phyloP scores from a whole-genome alignment of 2,797 vertebrate genomes.

The Gila robusta region DNA sequence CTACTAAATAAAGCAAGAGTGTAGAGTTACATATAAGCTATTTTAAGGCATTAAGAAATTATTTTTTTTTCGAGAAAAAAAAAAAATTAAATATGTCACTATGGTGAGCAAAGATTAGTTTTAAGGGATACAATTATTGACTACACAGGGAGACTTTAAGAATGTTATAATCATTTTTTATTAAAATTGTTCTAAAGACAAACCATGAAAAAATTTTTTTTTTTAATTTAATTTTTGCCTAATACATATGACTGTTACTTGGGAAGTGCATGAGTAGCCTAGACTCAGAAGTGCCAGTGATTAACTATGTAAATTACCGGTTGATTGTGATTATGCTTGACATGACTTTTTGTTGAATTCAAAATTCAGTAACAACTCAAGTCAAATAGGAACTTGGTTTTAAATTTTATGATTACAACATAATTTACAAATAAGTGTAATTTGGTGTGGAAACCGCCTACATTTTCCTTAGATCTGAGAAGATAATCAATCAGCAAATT shows the following conservation, averaged over 20 bases:
- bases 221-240: too few species aligned
- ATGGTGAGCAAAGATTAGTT: too few species aligned
- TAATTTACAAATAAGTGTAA: not conserved
- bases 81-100: too few species aligned
- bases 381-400: not conserved
- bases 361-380: not conserved
- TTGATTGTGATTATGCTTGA: too few species aligned
- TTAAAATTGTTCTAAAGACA: not conserved
- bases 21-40: too few species aligned
- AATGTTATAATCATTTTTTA: not conserved
- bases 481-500: conserved; percentile 62
- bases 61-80: too few species aligned
- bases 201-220: not conserved
- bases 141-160: not conserved
- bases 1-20: too few species aligned
- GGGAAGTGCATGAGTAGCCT: not conserved
- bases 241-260: not conserved
- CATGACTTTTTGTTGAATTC: not conserved
- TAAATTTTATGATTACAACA: not conserved
- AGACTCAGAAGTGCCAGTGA: too few species aligned
- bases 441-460: conserved; percentile 48
- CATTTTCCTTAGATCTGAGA: conserved; percentile 65
- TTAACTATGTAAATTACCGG: too few species aligned
- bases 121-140: too few species aligned
- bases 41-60: too few species aligned